phyloP scores from a whole-genome alignment of 2,888 invertebrate genomes.

The Dryocosmus kuriphilus region DNA sequence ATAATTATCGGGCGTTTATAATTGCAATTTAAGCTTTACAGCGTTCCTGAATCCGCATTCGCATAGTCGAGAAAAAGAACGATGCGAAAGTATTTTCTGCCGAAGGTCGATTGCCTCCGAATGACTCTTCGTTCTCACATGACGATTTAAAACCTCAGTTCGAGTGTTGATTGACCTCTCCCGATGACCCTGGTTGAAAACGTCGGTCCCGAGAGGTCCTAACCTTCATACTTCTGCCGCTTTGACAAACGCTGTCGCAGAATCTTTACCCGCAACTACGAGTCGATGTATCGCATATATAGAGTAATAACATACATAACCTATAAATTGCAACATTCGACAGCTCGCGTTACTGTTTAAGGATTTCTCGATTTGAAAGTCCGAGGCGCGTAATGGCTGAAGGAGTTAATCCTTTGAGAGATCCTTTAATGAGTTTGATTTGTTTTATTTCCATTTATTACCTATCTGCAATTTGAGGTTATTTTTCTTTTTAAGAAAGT shows the following conservation, averaged over 20 bases:
- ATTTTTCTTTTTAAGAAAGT: background rate
- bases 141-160: slow-evolving; percentile 26
- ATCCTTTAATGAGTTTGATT: background rate
- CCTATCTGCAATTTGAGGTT: background rate
- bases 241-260: slow-evolving; percentile 32
- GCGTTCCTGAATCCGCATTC: slow-evolving; percentile 48
- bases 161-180: slow-evolving; percentile 36
- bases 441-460: background rate
- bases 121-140: slow-evolving; percentile 34
- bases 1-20: slow-evolving; percentile 71
- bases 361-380: slow-evolving; percentile 23
- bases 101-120: slow-evolving; percentile 36
- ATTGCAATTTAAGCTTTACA: slow-evolving; percentile 64
- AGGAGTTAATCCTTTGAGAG: background rate
- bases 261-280: slow-evolving; percentile 9
- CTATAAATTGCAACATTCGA: slow-evolving; percentile 46
- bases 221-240: background rate
- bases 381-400: background rate
- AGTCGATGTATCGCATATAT: slow-evolving; percentile 27
- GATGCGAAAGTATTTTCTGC: slow-evolving; percentile 20
- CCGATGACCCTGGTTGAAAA: slow-evolving; percentile 15
- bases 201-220: slow-evolving; percentile 22
- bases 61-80: slow-evolving; percentile 48
- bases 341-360: slow-evolving; percentile 23
- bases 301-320: slow-evolving; percentile 49